Evolutionary conservation across 2,888 invertebrate species (phyloP), one percentile per base, ranked within the genome.

Genomic region (Mythimna albipuncta): DNA sequence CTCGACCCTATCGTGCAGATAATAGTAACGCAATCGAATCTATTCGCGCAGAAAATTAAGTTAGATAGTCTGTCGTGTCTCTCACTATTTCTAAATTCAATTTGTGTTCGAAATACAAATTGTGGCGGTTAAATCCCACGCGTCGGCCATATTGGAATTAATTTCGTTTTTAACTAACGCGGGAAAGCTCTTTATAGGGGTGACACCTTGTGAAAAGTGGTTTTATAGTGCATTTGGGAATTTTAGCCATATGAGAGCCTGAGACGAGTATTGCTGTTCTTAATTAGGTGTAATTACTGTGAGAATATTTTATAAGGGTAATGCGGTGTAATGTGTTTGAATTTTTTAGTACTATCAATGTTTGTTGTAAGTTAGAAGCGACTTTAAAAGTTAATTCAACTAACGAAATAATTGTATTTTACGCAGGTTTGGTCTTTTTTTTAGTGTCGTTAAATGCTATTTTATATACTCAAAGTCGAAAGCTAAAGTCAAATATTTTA

Each of bases 41-140:
- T 79, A 87, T 89, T 87, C 79, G 83, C 77, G 79, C 83, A 84
- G 87, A 87, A 89, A 87, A 90, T 89, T 88, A 87, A 86, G 88
- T 89, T 90, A 89, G 85, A 89, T 89, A 90, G 89, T 89, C 86
- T 87, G 86, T 88, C 89, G 85, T 88, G 87, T 90, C 88, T 90
- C 89, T 89, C 88, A 89, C 90, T 90, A 91, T 90, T 92, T 92
- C 92, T 91, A 92, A 94, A 94, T 93, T 94, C 91, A 93, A 93
- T 93, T 93, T 91, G 90, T 87, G 91, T 93, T 92, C 89, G 90
- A 92, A 93, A 91, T 92, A 93, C 91, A 93, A 94, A 94, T 93
- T 93, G 92, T 91, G 92, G 91, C 89, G 89, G 90, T 85, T 88
- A 90, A 93, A 90, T 93, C 92, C 91, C 92, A 89, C 88, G 89